phyloP scores from a whole-genome alignment of 2,888 invertebrate genomes.

The Philereme transversata region DNA sequence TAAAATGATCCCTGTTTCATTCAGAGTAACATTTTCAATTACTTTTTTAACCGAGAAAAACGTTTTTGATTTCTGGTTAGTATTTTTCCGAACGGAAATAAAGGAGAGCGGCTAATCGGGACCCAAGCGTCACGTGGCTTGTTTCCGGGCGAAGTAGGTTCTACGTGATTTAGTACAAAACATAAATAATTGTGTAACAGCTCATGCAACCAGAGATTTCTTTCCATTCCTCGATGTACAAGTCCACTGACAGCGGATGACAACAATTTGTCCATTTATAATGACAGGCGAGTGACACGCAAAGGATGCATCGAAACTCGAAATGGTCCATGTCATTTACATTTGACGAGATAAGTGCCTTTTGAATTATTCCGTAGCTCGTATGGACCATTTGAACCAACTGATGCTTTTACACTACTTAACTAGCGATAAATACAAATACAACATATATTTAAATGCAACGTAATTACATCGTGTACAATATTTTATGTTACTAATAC shows the following conservation, averaged over 20 bases:
- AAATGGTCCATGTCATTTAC: slow-evolving; percentile 41
- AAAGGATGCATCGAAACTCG: slow-evolving; percentile 49
- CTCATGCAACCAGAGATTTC: slow-evolving; percentile 29
- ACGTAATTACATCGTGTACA: too few species aligned
- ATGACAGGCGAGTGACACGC: slow-evolving; percentile 52
- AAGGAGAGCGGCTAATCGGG: too few species aligned
- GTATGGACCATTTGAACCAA: too few species aligned
- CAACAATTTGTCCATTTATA: slow-evolving; percentile 54
- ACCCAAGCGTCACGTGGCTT: too few species aligned
- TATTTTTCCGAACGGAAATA: too few species aligned
- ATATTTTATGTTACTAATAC: too few species aligned
- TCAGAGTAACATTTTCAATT: neutral
- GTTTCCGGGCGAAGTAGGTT: too few species aligned
- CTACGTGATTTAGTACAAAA: slow-evolving; percentile 4
- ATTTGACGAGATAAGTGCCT: slow-evolving; percentile 39
- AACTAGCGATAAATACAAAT: too few species aligned
- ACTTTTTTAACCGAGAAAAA: neutral
- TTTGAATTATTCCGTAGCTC: slow-evolving; percentile 12
- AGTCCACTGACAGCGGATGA: slow-evolving; percentile 48
- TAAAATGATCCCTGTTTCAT: slow-evolving; percentile 14
- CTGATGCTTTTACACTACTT: too few species aligned
- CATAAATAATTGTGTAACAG: slow-evolving; percentile 10
- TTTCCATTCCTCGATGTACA: slow-evolving; percentile 30
- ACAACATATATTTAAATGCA: too few species aligned
- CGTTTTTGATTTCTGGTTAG: neutral